Evolutionary conservation across 2,888 invertebrate genomes (phyloP).

Genomic region (Clusia tigrina): DNA sequence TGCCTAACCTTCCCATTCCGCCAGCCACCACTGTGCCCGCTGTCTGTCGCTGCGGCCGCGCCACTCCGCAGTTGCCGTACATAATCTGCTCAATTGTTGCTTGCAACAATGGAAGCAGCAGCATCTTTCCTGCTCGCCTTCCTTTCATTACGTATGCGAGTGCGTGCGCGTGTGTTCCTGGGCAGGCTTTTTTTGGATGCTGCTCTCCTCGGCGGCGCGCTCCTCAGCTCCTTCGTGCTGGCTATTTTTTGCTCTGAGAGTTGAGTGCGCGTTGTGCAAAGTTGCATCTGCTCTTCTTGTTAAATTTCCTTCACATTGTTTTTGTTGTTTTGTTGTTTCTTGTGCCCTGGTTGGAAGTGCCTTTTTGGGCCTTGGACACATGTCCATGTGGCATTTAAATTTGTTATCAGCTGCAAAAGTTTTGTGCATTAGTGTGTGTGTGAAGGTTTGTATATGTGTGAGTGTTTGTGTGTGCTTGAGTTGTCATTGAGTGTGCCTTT

Average conservation of each 20-base stretch:
- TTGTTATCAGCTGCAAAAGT: not conserved
- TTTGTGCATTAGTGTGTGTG: not conserved
- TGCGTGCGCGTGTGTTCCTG: not conserved
- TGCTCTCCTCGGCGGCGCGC: not conserved
- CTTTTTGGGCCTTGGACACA: not conserved
- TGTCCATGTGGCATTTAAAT: not conserved
- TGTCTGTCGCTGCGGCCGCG: slow-evolving; percentile 16
- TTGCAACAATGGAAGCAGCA: too few relatives aligned
- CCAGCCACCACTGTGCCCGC: slow-evolving; percentile 15
- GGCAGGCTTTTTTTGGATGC: slow-evolving; percentile 11
- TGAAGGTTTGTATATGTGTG: too few relatives aligned
- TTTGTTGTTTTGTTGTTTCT: slow-evolving; percentile 6
- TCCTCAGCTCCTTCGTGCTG: not conserved
- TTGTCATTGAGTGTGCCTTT: too few relatives aligned
- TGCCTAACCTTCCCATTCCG: not conserved
- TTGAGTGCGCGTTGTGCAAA: slow-evolving; percentile 14
- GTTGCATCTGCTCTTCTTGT: slow-evolving; percentile 29
- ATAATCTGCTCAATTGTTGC: slow-evolving; percentile 29
- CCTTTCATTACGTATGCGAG: slow-evolving; percentile 11
- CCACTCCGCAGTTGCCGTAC: slow-evolving; percentile 9
- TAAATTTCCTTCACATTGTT: not conserved
- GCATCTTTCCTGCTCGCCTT: not conserved
- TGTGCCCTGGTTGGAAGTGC: not conserved
- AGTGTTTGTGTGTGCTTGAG: too few relatives aligned
- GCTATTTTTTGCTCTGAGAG: too few relatives aligned